Conservation (phyloP, 2,797 vertebrate species). For the Crax fasciolata region DNA sequence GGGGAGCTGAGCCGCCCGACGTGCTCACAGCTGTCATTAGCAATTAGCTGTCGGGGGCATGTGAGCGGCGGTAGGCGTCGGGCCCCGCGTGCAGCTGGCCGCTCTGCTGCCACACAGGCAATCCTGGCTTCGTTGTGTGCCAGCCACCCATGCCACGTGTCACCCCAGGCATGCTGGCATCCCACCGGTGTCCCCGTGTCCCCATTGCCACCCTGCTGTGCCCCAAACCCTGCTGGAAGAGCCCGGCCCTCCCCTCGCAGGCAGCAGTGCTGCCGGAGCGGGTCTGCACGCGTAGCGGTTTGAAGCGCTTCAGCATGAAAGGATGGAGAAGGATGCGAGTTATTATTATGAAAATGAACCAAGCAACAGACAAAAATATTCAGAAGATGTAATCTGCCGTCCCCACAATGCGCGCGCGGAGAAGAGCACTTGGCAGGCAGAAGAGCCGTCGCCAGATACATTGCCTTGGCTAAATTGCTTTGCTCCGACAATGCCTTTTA, state of each 20-base stretch:
- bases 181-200: not conserved
- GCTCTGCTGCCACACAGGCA: no score
- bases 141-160: no score
- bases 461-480: slow-evolving; percentile 73
- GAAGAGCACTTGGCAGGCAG: slow-evolving; percentile 77
- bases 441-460: slow-evolving; percentile 66
- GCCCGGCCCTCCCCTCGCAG: rapidly evolving
- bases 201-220: not conserved
- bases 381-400: slow-evolving; percentile 67
- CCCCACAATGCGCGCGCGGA: slow-evolving; percentile 45
- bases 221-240: rapidly evolving
- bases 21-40: not conserved
- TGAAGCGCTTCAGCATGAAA: slow-evolving; percentile 72
- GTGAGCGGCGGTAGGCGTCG: not conserved
- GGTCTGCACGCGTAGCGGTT: slow-evolving; percentile 55
- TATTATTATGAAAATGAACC: slow-evolving; percentile 78
- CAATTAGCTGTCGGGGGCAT: not conserved
- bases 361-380: slow-evolving; percentile 73
- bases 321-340: slow-evolving; percentile 59
- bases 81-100: no score
- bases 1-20: not conserved
- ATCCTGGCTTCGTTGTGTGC: no score
- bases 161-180: not conserved
- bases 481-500: slow-evolving; percentile 67
- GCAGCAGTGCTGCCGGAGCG: not conserved